Conservation (phyloP, 2,113 vertebrate species). For the Thinocorus orbignyianus region DNA sequence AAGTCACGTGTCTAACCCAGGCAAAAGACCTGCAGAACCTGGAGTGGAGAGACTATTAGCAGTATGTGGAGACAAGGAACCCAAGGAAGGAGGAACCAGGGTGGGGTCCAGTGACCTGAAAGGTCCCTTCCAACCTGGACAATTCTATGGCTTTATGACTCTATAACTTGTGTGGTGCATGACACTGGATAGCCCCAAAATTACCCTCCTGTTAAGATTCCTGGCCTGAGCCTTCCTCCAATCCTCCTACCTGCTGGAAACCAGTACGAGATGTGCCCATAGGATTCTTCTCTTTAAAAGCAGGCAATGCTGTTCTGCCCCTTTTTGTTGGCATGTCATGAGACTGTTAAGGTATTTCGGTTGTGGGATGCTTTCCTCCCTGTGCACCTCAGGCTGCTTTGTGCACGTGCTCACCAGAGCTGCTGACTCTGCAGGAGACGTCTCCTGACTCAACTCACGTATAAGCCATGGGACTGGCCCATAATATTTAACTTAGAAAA, state of each 20-base stretch:
- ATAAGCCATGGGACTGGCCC: background rate
- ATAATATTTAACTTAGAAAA: background rate
- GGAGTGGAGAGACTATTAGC: background rate
- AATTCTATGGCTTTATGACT: no score
- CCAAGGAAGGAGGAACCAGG: background rate
- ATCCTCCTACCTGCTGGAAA: background rate
- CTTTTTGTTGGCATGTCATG: background rate
- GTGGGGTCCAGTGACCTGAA: no score
- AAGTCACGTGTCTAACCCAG: background rate
- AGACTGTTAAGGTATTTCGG: background rate
- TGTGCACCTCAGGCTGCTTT: background rate
- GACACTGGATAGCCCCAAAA: background rate
- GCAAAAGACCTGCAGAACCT: background rate
- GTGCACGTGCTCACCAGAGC: accelerated
- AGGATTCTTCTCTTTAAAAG: background rate
- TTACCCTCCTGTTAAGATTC: no score
- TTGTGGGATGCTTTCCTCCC: background rate
- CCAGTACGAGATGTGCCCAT: accelerated
- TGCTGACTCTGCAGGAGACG: background rate
- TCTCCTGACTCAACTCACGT: background rate
- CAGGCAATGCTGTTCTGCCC: accelerated
- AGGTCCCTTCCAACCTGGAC: no score
- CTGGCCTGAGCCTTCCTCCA: background rate
- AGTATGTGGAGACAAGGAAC: background rate
- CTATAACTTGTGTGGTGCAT: background rate